These are phyloP conservation scores for Scophthalmus maximus DNA, from an alignment of 2,113 vertebrate species.

Conservation along the genomic window DNA sequence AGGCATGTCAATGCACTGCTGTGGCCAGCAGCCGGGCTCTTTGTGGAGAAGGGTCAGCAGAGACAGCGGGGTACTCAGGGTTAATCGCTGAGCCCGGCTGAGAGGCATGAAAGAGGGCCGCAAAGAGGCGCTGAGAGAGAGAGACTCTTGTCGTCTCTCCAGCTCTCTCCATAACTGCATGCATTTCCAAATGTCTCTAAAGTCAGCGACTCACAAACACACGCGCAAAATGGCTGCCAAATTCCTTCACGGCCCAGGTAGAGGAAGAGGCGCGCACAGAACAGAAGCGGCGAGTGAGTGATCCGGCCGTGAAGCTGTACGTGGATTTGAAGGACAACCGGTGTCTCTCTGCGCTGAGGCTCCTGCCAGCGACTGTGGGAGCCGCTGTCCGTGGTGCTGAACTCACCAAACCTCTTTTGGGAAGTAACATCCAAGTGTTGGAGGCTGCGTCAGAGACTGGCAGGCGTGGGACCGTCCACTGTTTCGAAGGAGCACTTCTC, in stretches of 20 bases:
- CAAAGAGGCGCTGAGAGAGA: slow-evolving; percentile 75
- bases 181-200: slow-evolving; percentile 62
- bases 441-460: slow-evolving; percentile 24
- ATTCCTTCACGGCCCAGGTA: slow-evolving; percentile 29
- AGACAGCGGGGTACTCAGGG: slow-evolving; percentile 65
- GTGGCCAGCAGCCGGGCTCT: slow-evolving; percentile 40
- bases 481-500: slow-evolving; percentile 48
- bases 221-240: slow-evolving; percentile 63
- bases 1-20: slow-evolving; percentile 56
- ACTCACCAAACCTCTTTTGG: slow-evolving; percentile 39
- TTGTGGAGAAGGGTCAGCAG: slow-evolving; percentile 62
- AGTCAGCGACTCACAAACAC: slow-evolving; percentile 38
- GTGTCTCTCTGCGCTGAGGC: slow-evolving; percentile 33
- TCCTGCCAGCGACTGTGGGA: slow-evolving; percentile 35
- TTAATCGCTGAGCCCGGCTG: slow-evolving; percentile 80
- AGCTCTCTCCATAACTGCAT: slow-evolving; percentile 65
- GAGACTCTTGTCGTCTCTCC: slow-evolving; percentile 69
- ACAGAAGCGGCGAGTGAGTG: slow-evolving; percentile 35
- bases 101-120: slow-evolving; percentile 77
- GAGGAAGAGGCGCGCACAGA: slow-evolving; percentile 20
- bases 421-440: slow-evolving; percentile 31
- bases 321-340: slow-evolving; percentile 54
- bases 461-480: slow-evolving; percentile 53
- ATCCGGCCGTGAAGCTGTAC: slow-evolving; percentile 44
- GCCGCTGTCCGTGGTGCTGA: slow-evolving; percentile 75